Base-by-base conservation (phyloP, 2,888 invertebrate species). In the Rhopalosiphum nymphaeae region DNA sequence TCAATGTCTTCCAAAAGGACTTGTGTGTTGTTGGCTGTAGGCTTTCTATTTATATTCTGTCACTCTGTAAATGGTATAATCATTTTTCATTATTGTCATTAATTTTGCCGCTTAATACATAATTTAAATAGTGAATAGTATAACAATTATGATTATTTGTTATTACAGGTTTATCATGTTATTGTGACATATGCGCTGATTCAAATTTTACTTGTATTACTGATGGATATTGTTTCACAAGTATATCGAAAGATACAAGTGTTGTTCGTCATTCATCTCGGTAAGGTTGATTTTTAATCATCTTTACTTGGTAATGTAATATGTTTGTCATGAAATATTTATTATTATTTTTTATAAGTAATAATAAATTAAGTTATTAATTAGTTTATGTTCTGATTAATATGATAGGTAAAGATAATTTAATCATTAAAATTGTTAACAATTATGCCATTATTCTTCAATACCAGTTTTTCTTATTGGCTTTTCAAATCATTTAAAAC, bases 221-320 rank as follows among this genome's bases (percentile, higher is more conserved):
- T 10, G 98, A 98, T 96, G 98, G 98, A 87, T 97, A 97, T 96
- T 98, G 98, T 96, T 98, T 98, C 95, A 98, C 98, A 7, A 97
- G 98, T 94, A 97, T 98, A 95, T 97, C 97, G 95, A 97, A 97
- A 95, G 96, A 96, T 94, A 95, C 95, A 91, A 97, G 97, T 91
- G 96, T 96, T 92, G 16, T 88, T 85, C 42, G 7, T 46, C 53
- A 91, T 86, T 88, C 93, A 87, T 94, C 90, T 44, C 86, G 93
- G 94, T 94, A 92, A 92, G 89, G 85, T 90, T 93, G n/a, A 90
- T 67, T 93, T 94, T 16, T 84, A 49, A 29, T 91, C 42, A 91
- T 42, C 3, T 25, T 29, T 87, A 78, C 16, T 78, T 67, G 10
- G 13, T 89, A 89, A 2, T 42, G 5, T 29, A 29, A 25, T 53